Base-by-base conservation (phyloP, 2,797 vertebrate genomes). In the Sandelia bainsii region DNA sequence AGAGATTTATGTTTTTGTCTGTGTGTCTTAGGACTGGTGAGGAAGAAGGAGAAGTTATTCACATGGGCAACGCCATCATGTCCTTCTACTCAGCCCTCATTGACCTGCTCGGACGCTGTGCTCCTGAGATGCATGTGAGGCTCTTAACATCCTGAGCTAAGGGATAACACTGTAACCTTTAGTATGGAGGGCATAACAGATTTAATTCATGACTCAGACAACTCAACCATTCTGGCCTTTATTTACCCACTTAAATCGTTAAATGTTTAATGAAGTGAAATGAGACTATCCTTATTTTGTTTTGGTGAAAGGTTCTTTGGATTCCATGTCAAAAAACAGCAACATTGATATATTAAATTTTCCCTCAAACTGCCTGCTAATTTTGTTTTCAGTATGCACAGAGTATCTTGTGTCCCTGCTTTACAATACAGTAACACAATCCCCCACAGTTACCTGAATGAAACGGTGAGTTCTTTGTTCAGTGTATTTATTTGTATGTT, bases 1-100 rank as follows among this genome's bases (percentile, higher is more conserved):
- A 62, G 7, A 9, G 27, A 27, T 34, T 32, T 16, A 2, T 42
- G 14, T 69, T 32, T 65, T 13, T 40, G 6, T 72, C 17, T 48
- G 20, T 88, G 50, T 80, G 52, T 69, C 85, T 81, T 91, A 97
- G 95, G 65, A 75, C 88, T 0, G 94, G 94, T 0, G 97, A 95
- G 32, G 96, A 97, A 40, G 96, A 96, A 76, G 95, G 94, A 62
- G 97, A 98, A 85, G 85, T 96, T 8, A 96, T 97, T 69, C 98
- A 99, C 83, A 97, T 98, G 96, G 98, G 98, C 85, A 98, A 99
- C 72, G 96, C 98, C 78, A 99, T 99, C 82, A 98, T 99, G 97
- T 99, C 98, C 4, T 99, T 99, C 94, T 99, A 99, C 85, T 98
- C 97, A 0, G 98, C 97, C 50, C 97, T 99, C 7, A 99, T 99